A percentile compares a stretch with the other conserved stretches of the same genome.
Evolutionary conservation across 2,888 invertebrate species (phyloP).

Genomic region (Agrotis ipsilon): DNA sequence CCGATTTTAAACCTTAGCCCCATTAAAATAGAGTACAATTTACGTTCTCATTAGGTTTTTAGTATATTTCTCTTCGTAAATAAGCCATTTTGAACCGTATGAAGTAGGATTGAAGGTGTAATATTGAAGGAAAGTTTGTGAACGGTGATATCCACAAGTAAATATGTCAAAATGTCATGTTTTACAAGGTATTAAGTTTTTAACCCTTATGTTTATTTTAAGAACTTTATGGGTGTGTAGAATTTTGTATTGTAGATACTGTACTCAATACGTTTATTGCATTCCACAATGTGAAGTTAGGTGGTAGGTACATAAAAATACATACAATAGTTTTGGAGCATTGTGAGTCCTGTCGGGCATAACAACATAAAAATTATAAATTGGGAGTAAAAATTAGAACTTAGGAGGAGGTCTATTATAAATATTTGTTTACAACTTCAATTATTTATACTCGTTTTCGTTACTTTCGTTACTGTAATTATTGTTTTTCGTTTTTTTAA

Average conservation of each 20-base stretch:
- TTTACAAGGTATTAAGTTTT: conserved; percentile 51
- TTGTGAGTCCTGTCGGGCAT: too few species aligned
- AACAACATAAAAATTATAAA: too few species aligned
- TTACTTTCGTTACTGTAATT: too few species aligned
- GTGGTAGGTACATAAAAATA: too few species aligned
- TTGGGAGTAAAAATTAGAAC: too few species aligned
- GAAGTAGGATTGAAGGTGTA: fast-evolving
- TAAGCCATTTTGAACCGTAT: conserved; percentile 6
- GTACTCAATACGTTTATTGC: too few species aligned
- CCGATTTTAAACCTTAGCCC: background rate
- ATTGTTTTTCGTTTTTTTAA: too few species aligned
- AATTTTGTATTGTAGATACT: background rate
- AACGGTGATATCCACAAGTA: background rate
- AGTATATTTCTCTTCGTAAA: background rate
- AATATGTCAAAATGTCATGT: conserved; percentile 57
- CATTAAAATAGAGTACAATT: background rate
- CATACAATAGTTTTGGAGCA: too few species aligned
- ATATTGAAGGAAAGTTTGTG: background rate
- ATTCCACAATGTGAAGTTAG: too few species aligned
- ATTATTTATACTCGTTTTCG: too few species aligned
- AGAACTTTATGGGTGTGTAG: conserved; percentile 1
- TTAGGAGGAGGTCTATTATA: too few species aligned
- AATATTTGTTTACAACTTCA: too few species aligned
- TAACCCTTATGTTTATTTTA: conserved; percentile 34
- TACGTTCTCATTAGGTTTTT: background rate